Evolutionary conservation across 1,140 invertebrate genomes (phyloP).

Genomic region (Plectrocnemia conspersa): DNA sequence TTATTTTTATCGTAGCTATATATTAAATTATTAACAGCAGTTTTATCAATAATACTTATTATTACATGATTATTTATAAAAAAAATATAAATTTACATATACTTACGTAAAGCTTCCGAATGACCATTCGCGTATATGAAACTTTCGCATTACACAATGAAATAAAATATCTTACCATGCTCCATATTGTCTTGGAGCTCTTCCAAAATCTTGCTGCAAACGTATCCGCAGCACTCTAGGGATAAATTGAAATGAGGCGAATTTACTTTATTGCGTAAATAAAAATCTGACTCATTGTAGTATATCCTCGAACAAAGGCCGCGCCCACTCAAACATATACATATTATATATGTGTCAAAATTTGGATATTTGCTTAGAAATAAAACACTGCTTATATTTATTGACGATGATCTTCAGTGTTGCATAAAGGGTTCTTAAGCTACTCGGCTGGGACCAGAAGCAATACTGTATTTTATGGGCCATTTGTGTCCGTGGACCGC

Average conservation of each 20-base stretch:
- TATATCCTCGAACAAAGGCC: background rate
- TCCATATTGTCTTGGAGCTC: too few species aligned
- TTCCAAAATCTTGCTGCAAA: too few species aligned
- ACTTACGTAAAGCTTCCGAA: too few species aligned
- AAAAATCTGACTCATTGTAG: slow-evolving; percentile 17
- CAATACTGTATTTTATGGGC: slow-evolving; percentile 30
- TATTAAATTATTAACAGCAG: too few species aligned
- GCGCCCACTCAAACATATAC: slow-evolving; percentile 2
- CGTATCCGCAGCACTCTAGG: too few species aligned
- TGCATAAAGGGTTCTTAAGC: slow-evolving; percentile 5
- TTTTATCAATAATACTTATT: too few species aligned
- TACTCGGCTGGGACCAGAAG: background rate
- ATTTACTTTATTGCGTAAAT: slow-evolving; percentile 29
- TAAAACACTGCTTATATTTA: background rate
- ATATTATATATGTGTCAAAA: slow-evolving; percentile 3
- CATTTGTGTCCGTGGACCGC: slow-evolving; percentile 28
- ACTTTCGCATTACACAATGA: too few species aligned
- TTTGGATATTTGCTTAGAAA: background rate
- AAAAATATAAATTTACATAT: too few species aligned
- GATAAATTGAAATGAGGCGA: slow-evolving; percentile 28
- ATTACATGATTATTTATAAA: too few species aligned
- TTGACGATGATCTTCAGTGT: background rate
- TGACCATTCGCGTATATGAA: too few species aligned
- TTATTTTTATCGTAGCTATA: too few species aligned
- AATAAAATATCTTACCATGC: too few species aligned